Conservation (phyloP, 2,888 invertebrate genomes). For the Philereme vetulata region DNA sequence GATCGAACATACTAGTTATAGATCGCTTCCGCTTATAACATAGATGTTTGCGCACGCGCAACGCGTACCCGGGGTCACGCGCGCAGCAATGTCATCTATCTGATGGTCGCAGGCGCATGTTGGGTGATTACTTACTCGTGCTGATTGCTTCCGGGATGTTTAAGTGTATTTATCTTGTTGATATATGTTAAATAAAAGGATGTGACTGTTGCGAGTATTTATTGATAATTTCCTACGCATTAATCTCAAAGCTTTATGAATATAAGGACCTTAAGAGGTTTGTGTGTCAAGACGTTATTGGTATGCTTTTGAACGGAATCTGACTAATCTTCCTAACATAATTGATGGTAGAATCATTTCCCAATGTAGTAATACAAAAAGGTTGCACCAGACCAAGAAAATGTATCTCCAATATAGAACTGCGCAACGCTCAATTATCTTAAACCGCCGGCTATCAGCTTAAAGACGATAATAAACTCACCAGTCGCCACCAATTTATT, state of each 20-base stretch:
- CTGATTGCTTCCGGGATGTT: slow-evolving; percentile 30
- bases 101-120: slow-evolving; percentile 15
- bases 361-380: background rate
- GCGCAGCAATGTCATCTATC: slow-evolving; percentile 33
- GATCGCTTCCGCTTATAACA: slow-evolving; percentile 13
- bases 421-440: slow-evolving; percentile 29
- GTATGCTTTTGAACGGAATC: too few species aligned
- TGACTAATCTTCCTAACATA: background rate
- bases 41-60: slow-evolving; percentile 16
- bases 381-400: slow-evolving; percentile 1
- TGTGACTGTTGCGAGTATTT: background rate
- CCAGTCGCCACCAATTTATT: slow-evolving; percentile 61
- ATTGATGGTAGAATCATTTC: background rate
- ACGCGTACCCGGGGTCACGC: slow-evolving; percentile 34
- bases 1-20: too few species aligned
- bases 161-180: slow-evolving; percentile 17
- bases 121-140: slow-evolving; percentile 13
- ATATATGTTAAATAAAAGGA: slow-evolving; percentile 12
- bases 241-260: background rate
- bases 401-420: slow-evolving; percentile 14
- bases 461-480: slow-evolving; percentile 47
- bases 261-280: too few species aligned
- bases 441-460: slow-evolving; percentile 26
- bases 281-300: too few species aligned
- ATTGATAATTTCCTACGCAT: background rate